Evolutionary conservation across 2,113 vertebrate species (phyloP).

Genomic region (Corythoichthys haematopterus): DNA sequence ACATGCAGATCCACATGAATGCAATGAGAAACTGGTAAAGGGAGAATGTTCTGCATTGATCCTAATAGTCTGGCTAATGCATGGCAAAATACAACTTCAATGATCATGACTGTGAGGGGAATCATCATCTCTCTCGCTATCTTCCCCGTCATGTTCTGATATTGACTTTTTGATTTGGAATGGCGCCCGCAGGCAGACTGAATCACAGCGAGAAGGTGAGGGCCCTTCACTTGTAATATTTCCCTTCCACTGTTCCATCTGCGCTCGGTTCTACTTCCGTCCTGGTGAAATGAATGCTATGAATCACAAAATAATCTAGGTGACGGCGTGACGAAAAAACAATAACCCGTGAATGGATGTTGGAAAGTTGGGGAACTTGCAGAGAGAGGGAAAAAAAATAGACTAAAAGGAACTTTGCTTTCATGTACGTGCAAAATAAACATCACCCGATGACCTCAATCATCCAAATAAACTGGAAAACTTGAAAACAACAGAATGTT

Average conservation of each 20-base stretch:
- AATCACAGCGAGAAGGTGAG: conserved; percentile 32
- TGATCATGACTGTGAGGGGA: conserved; percentile 29
- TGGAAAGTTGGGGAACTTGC: conserved; percentile 10
- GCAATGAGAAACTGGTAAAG: not conserved
- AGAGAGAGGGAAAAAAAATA: too few relatives aligned
- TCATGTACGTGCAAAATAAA: not conserved
- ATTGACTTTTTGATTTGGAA: conserved; percentile 35
- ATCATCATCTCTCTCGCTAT: conserved; percentile 23
- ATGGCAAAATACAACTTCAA: conserved; percentile 18
- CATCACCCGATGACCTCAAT: not conserved
- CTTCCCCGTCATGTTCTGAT: conserved; percentile 27
- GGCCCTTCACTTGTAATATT: conserved; percentile 30
- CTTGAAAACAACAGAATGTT: not conserved
- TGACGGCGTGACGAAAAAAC: conserved; percentile 7
- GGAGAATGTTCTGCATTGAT: not conserved
- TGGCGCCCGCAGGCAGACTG: conserved; percentile 29
- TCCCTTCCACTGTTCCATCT: conserved; percentile 20
- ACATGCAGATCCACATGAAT: too few relatives aligned
- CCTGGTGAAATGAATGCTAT: not conserved
- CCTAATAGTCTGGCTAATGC: not conserved
- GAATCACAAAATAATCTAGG: conserved; percentile 15
- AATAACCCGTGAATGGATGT: conserved; percentile 1
- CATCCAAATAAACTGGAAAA: not conserved
- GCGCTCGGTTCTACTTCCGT: conserved; percentile 26
- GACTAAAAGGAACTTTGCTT: not conserved